These are phyloP conservation scores for Magallana nippona DNA, from an alignment of 2,888 invertebrate genomes.

Conservation along the genomic window DNA sequence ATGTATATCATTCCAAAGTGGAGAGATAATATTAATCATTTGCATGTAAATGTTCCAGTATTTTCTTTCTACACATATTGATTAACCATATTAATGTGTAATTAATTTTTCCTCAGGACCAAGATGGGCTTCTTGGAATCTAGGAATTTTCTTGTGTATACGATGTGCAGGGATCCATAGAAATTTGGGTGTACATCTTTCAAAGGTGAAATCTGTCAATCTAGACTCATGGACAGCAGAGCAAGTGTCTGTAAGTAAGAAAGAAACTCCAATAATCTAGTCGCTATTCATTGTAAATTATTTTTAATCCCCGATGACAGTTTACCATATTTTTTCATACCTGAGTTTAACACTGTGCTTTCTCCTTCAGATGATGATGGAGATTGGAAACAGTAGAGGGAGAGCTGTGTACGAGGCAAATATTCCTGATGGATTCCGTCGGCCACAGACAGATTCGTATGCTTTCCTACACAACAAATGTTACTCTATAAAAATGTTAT, in stretches of 20 bases:
- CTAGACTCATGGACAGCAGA: conserved; percentile 99
- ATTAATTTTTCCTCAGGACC: conserved; percentile 86
- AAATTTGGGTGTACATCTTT: conserved; percentile 98
- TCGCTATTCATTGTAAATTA: too few relatives aligned
- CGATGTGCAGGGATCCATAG: conserved; percentile 99
- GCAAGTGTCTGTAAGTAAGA: conserved; percentile 89
- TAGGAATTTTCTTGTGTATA: conserved; percentile 98
- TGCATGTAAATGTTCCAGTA: not conserved
- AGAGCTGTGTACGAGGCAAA: conserved; percentile 98
- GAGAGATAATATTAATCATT: not conserved
- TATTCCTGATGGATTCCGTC: conserved; percentile 94
- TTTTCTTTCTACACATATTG: not conserved
- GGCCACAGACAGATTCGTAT: conserved; percentile 87
- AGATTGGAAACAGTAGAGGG: conserved; percentile 97
- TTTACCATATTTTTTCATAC: too few relatives aligned
- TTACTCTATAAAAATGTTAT: not conserved
- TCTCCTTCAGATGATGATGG: conserved; percentile 87
- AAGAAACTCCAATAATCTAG: too few relatives aligned
- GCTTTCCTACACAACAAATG: conserved; percentile 58
- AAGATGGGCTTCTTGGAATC: conserved; percentile 99
- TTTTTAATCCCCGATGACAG: too few relatives aligned
- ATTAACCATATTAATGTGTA: not conserved
- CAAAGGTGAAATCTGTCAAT: conserved; percentile 98
- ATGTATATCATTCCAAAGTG: not conserved
- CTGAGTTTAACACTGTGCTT: not conserved